Evolutionary conservation across 2,888 invertebrate species (phyloP).

Genomic region (Calameuta idolon): DNA sequence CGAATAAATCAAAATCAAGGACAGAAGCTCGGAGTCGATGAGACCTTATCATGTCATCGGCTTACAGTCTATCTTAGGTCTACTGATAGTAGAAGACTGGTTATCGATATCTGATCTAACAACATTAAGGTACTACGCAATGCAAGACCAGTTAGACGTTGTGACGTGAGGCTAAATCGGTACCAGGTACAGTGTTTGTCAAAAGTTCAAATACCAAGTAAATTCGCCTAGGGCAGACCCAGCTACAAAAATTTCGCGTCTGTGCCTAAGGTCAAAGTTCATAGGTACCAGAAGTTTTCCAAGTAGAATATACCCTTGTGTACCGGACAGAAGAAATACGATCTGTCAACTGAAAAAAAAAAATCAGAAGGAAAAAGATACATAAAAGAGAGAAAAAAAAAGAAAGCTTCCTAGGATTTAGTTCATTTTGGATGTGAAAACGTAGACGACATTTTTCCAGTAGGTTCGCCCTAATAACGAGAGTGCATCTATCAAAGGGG

Average conservation of each 20-base stretch:
- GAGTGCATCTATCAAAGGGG: background rate
- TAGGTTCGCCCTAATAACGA: background rate
- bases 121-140: background rate
- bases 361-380: background rate
- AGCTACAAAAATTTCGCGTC: background rate
- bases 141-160: background rate
- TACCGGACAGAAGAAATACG: background rate
- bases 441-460: background rate
- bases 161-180: background rate
- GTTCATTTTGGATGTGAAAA: background rate
- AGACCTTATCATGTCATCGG: background rate
- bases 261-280: background rate
- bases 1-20: background rate
- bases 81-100: background rate
- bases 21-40: background rate
- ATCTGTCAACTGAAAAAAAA: background rate
- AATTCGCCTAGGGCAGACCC: background rate
- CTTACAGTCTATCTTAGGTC: background rate
- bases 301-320: background rate
- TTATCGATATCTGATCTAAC: background rate
- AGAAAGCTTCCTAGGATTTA: background rate
- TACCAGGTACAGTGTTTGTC: background rate
- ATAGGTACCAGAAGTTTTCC: background rate
- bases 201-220: background rate
- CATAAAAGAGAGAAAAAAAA: background rate